Evolutionary conservation across 2,113 vertebrate species (phyloP), one percentile per base, ranked within the genome.

Genomic region (Tiliqua scincoides): DNA sequence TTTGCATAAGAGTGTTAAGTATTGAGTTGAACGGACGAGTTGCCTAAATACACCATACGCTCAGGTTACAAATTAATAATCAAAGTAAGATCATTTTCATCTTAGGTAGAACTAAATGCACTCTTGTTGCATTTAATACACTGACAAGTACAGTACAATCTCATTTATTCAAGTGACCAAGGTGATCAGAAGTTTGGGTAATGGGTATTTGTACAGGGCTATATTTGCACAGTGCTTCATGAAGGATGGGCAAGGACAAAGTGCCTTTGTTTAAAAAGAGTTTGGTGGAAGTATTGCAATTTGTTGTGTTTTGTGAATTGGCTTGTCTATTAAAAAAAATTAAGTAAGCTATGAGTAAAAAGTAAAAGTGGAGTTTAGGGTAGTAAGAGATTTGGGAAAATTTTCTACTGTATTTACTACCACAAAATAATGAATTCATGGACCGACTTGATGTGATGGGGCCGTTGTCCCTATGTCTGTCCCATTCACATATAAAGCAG

Each of bases 21-120:
- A n/a, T 14, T 27, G 62, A 67, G 27, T 65, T 65, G 37, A 48
- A 65, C n/a, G 30, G 27, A 85, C 25, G 79, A 32, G 67, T 37
- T 79, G 4, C 79, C 30, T 79, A 71, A 85, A 79, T 71, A 71
- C 30, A 61, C 65, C 14, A 71, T 43, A 71, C 40, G 35, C 30
- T 85, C 68, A 18, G 54, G 75, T 85, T 68, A 35, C n/a, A 70
- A 40, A n/a, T 77, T 78, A 48, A 77, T 76, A 77, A 68, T 57
- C 52, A 68, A 67, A 35, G n/a, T 76, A 52, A n/a, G 2, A 77
- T 77, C 11, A 15, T 68, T 68, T 77, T 71, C 70, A 32, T 61
- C 54, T 15, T 62, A 8, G 30, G 32, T 63, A 20, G 30, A 52
- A 80, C 70, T 80, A 80, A 86, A 71, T 62, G 85, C 23, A 63